These are phyloP conservation scores for Caenorhabditis sp. DNA, from an alignment of 2,888 invertebrate genomes.

Conservation along the genomic window DNA sequence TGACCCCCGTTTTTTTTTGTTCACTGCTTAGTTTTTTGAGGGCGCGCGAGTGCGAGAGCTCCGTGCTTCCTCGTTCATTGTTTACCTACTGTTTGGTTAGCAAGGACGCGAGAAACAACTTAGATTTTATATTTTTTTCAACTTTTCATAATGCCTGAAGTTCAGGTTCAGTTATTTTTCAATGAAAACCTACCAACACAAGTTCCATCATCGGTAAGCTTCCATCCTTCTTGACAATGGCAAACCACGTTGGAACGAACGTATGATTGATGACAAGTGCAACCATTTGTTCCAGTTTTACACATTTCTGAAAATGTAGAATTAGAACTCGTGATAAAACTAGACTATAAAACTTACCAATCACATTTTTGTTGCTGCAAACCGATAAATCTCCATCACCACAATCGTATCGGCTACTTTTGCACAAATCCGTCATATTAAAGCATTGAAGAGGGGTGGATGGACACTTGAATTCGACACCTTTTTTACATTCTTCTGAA, in stretches of 20 bases:
- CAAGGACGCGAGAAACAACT: not conserved
- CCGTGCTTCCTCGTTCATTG: not conserved
- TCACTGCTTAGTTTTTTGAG: not conserved
- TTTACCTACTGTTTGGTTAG: not conserved
- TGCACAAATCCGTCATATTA: conserved; percentile 51
- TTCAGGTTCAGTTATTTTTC: no score
- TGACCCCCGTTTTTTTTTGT: no score
- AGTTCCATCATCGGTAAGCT: conserved; percentile 22
- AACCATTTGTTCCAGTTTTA: conserved; percentile 32
- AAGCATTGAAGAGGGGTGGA: conserved; percentile 55
- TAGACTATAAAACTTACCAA: conserved; percentile 1
- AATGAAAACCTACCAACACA: conserved; percentile 50
- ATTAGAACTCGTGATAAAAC: not conserved
- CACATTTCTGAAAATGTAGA: conserved; percentile 33
- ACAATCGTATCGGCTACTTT: conserved; percentile 37
- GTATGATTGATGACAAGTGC: conserved; percentile 42
- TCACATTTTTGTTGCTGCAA: conserved; percentile 17
- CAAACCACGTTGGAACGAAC: conserved; percentile 40
- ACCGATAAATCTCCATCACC: conserved; percentile 39
- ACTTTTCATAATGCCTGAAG: no score
- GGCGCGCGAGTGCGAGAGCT: not conserved
- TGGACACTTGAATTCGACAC: conserved; percentile 58
- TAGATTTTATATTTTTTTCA: not conserved
- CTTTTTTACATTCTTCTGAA: conserved; percentile 35
- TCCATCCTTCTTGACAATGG: conserved; percentile 44